These are phyloP conservation scores for Epinephelus moara DNA, from an alignment of 2,113 vertebrate species.

Conservation along the genomic window DNA sequence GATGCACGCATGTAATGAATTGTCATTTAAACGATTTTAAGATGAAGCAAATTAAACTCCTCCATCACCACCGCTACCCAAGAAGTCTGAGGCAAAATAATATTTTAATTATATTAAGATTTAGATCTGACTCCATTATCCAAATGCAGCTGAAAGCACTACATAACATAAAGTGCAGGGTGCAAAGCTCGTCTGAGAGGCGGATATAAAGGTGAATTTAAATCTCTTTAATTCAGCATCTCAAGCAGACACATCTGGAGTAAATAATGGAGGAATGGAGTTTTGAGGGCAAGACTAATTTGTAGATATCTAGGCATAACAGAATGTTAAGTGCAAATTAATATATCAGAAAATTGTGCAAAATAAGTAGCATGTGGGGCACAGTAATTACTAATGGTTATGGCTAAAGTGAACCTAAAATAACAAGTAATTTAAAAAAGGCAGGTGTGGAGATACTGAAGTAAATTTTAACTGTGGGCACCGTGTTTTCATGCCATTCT, in stretches of 20 bases:
- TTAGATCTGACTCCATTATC: not conserved
- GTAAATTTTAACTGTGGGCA: not conserved
- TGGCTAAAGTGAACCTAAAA: not conserved
- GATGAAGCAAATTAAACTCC: not conserved
- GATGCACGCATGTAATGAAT: not conserved
- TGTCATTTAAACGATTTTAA: not conserved
- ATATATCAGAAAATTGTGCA: not conserved
- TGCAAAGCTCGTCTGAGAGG: not conserved
- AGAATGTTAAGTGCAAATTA: not conserved
- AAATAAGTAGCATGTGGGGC: not conserved
- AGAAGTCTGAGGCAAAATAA: not conserved
- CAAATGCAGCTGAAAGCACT: not conserved
- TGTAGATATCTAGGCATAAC: not conserved
- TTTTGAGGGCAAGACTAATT: not conserved
- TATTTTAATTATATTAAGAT: conserved; percentile 1
- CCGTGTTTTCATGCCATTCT: too few species aligned
- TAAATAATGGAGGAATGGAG: not conserved
- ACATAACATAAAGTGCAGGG: not conserved
- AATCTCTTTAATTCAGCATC: conserved; percentile 33
- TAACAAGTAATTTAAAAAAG: not conserved
- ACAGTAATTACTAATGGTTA: not conserved
- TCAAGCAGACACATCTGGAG: conserved; percentile 9
- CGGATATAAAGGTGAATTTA: conserved; percentile 15
- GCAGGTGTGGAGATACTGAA: not conserved
- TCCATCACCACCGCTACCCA: not conserved